Percentiles rank a stretch among this genome's conserved stretches.
Evolutionary conservation across 2,113 vertebrate genomes (phyloP).

Genomic region (Naja naja): DNA sequence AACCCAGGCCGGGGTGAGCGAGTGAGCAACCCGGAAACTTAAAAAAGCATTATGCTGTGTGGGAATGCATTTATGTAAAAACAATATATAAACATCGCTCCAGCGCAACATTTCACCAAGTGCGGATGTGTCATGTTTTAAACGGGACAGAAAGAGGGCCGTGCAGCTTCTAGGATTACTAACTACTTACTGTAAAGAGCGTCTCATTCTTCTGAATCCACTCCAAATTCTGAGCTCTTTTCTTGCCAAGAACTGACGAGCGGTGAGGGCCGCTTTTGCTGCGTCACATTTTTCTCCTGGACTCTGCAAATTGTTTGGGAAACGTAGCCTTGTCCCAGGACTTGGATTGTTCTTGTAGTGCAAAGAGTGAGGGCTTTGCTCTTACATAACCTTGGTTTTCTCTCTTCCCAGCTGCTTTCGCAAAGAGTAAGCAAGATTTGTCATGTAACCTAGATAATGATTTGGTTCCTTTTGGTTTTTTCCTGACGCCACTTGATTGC

Average conservation of each 20-base stretch:
- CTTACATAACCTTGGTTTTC: not conserved
- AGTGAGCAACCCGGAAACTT: not conserved
- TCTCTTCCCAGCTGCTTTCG: not conserved
- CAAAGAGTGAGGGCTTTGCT: not conserved
- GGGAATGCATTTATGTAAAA: not conserved
- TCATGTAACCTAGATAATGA: not conserved
- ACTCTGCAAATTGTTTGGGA: slow-evolving; percentile 33
- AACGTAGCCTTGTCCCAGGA: not conserved
- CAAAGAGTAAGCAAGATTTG: not conserved
- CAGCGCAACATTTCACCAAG: slow-evolving; percentile 23
- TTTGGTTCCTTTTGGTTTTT: not conserved
- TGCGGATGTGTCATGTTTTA: slow-evolving; percentile 30
- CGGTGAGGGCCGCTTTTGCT: slow-evolving; percentile 21
- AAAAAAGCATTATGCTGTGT: not conserved
- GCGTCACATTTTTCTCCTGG: slow-evolving; percentile 52
- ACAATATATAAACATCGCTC: not conserved
- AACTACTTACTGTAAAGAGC: slow-evolving; percentile 68
- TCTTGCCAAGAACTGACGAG: slow-evolving; percentile 33
- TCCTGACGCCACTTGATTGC: not conserved
- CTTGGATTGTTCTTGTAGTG: slow-evolving; percentile 50
- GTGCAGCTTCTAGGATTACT: slow-evolving; percentile 53
- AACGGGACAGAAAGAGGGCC: slow-evolving; percentile 48
- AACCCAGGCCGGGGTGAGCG: not conserved
- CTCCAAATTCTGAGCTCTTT: slow-evolving; percentile 42
- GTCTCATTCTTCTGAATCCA: slow-evolving; percentile 59